These are phyloP conservation scores for Tetragonisca angustula DNA, from an alignment of 2,888 invertebrate species.

Conservation along the genomic window DNA sequence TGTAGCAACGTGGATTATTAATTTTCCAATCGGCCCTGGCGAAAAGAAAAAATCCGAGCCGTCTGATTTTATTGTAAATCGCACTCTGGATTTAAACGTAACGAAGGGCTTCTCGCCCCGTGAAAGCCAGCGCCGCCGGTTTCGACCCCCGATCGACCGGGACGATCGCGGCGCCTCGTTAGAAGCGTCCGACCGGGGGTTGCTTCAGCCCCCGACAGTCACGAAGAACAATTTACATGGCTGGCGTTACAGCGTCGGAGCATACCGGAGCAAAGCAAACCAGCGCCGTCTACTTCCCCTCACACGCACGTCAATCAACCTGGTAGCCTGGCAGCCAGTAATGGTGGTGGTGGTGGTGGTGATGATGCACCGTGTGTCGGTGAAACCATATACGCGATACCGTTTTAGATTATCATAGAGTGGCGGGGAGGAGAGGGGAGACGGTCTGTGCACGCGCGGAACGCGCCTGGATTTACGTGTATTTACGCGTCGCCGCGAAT, in stretches of 20 bases:
- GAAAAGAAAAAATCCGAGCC: not conserved
- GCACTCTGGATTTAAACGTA: too few species aligned
- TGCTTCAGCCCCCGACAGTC: slow-evolving; percentile 68
- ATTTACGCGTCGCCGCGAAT: slow-evolving; percentile 60
- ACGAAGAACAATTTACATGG: slow-evolving; percentile 77
- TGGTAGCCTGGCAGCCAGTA: not conserved
- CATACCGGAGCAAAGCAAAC: slow-evolving; percentile 62
- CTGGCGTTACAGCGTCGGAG: slow-evolving; percentile 62
- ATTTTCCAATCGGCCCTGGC: not conserved
- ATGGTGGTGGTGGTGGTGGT: slow-evolving; percentile 18
- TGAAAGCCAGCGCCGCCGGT: too few species aligned
- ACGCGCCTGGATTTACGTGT: slow-evolving; percentile 49
- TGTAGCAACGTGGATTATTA: too few species aligned
- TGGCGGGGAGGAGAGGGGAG: too few species aligned
- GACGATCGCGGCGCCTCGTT: slow-evolving; percentile 71
- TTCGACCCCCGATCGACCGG: slow-evolving; percentile 27
- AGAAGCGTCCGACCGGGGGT: slow-evolving; percentile 65
- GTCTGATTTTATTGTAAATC: too few species aligned
- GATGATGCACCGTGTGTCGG: slow-evolving; percentile 19
- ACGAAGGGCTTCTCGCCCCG: not conserved
- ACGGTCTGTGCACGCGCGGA: slow-evolving; percentile 23
- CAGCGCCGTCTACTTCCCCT: slow-evolving; percentile 58
- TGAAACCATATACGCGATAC: slow-evolving; percentile 41
- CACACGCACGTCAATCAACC: slow-evolving; percentile 67
- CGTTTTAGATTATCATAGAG: slow-evolving; percentile 54